A percentile compares a stretch with the other conserved stretches of the same genome.
Conservation (phyloP, 2,888 invertebrate genomes). For the Petrophora chlorosata region DNA sequence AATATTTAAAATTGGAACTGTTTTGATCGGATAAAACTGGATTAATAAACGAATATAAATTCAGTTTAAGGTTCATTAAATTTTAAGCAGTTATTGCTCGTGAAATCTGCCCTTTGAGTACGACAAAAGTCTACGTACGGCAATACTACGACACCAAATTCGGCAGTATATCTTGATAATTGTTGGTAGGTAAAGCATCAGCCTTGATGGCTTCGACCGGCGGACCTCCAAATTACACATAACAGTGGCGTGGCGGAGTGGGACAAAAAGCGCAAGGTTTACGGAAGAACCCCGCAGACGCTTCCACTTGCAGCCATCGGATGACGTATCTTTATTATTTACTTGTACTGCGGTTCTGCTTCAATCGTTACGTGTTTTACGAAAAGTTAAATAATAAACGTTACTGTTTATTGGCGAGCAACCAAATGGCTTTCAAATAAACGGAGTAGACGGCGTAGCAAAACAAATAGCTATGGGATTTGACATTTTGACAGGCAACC, state of each 20-base stretch:
- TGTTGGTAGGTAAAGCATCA: constrained; percentile 45
- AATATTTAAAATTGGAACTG: no score
- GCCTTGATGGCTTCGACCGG: constrained; percentile 71
- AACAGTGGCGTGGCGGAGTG: constrained; percentile 72
- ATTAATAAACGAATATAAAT: no score
- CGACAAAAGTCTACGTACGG: constrained; percentile 2
- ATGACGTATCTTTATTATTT: constrained; percentile 1
- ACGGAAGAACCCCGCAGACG: constrained; percentile 45
- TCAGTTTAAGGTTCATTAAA: no score
- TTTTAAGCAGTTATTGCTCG: no score
- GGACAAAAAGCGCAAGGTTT: constrained; percentile 69
- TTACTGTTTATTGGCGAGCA: no score
- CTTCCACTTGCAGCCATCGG: constrained; percentile 62
- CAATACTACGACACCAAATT: constrained; percentile 13
- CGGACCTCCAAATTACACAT: constrained; percentile 84
- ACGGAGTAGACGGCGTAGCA: no score
- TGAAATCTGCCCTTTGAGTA: no score
- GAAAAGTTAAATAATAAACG: no score
- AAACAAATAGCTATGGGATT: no score
- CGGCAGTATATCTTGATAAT: constrained; percentile 32
- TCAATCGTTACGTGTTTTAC: neutral
- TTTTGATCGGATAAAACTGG: no score
- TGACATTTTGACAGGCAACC: no score
- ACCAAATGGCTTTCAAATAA: no score
- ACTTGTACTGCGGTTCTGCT: neutral